A percentile compares a stretch with the other conserved stretches of the same genome.
Evolutionary conservation across 2,888 invertebrate species (phyloP).

Genomic region (Melanargia galathea): DNA sequence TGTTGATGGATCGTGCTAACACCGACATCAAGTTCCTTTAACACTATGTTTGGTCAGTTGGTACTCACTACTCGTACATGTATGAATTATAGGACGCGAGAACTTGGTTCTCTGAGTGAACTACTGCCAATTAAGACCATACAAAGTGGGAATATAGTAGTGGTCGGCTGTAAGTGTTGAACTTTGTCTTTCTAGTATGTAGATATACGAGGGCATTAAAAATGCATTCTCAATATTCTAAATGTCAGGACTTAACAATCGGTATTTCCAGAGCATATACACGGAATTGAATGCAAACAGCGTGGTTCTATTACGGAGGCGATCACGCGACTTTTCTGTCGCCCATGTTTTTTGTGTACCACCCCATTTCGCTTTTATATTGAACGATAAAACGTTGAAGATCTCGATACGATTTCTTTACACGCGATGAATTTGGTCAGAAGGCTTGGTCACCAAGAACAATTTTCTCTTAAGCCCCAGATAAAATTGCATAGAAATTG

Average conservation of each 20-base stretch:
- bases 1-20: too few species aligned
- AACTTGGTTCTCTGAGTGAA: too few species aligned
- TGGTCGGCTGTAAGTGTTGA: background rate
- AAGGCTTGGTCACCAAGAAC: background rate
- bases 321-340: constrained; percentile 35
- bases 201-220: background rate
- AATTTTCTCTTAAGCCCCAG: background rate
- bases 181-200: background rate
- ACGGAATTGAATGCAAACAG: constrained; percentile 30
- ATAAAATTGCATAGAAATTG: background rate
- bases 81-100: too few species aligned
- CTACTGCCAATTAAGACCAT: too few species aligned
- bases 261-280: constrained; percentile 29
- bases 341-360: constrained; percentile 17
- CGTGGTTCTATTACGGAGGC: constrained; percentile 26
- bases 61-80: too few species aligned
- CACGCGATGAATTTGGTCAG: background rate
- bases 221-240: constrained; percentile 15
- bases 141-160: too few species aligned
- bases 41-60: too few species aligned
- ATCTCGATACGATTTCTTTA: background rate
- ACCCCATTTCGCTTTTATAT: constrained; percentile 6
- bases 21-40: too few species aligned
- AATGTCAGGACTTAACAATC: constrained; percentile 24
- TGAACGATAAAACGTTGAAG: background rate